Base-by-base conservation (phyloP, 2,797 vertebrate genomes). In the Centropyge bicolor region DNA sequence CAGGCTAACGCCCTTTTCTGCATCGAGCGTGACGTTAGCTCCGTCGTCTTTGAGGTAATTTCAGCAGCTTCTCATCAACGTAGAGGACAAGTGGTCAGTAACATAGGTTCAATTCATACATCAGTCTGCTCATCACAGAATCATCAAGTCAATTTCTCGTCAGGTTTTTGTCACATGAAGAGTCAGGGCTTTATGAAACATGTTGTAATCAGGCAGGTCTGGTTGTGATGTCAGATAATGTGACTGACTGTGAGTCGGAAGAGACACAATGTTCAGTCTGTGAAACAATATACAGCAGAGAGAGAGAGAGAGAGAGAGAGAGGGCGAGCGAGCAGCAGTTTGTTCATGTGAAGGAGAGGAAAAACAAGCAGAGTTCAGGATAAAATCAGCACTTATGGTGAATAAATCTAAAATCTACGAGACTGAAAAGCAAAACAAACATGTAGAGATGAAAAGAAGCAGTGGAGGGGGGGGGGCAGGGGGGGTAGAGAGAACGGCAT, bases 241-340 rank as follows among this genome's bases (percentile, higher is more conserved):
- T 36, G 49, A 24, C 43, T 41, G 52, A 35, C 57, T 57, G 9
- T 0, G 2, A 57, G n/a, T 57, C 46, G 22, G 54, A 5, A 55
- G 9, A 2, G 41, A 17, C 45, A 27, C 40, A 61, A 81, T 56
- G n/a, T 70, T 62, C 74, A 52, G 17, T 22, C 27, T 71, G 41
- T 54, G 55, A 56, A 62, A 83, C 51, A 62, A 35, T 60, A 48
- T 8, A 71, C 63, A 65, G 40, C 46, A 52, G 48, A 24, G 19
- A 60, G 48, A 24, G 19, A 72, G 20, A 14, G 45, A 46, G 19
- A 41, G 24, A 6, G 19, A 19, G 36, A 19, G 11, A 59, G 51
- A n/a, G 11, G 66, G 0, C n/a, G 62, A 56, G 4, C 20, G 19
- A 49, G n/a, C 22, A 7, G 35, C 17, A 22, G 19, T 22, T 48